Conservation (phyloP, 2,797 vertebrate species). For the Centroberyx gerrardi region DNA sequence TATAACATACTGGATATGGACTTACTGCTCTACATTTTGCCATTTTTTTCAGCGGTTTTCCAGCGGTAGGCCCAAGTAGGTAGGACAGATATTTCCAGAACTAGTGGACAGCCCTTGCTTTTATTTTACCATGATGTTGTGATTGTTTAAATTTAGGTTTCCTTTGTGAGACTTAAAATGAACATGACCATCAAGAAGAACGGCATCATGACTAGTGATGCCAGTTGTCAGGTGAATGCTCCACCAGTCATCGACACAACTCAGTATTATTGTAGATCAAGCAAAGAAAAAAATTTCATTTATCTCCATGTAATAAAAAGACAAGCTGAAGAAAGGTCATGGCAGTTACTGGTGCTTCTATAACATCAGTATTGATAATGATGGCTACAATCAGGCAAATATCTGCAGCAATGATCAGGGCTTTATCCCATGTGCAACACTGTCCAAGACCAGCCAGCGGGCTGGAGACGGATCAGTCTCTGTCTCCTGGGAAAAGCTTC, state of each 20-base stretch:
- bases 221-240: background rate
- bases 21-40: background rate
- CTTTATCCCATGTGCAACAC: conserved; percentile 42
- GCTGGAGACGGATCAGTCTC: conserved; percentile 75
- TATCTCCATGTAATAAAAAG: background rate
- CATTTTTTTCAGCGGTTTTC: background rate
- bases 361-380: conserved; percentile 15
- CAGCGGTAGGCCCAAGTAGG: background rate
- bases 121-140: background rate
- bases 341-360: conserved; percentile 1
- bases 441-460: conserved; percentile 61
- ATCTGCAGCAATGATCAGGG: conserved; percentile 39
- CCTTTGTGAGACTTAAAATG: background rate
- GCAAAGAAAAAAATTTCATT: background rate
- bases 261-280: background rate
- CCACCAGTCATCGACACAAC: background rate
- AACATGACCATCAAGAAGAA: background rate
- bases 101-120: background rate
- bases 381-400: conserved; percentile 40
- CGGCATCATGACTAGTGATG: background rate
- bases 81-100: background rate
- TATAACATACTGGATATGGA: background rate
- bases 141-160: background rate
- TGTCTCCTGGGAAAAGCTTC: conserved; percentile 73
- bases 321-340: background rate